phyloP scores from a whole-genome alignment of 2,888 invertebrate genomes.

The Scaptomyza parva region DNA sequence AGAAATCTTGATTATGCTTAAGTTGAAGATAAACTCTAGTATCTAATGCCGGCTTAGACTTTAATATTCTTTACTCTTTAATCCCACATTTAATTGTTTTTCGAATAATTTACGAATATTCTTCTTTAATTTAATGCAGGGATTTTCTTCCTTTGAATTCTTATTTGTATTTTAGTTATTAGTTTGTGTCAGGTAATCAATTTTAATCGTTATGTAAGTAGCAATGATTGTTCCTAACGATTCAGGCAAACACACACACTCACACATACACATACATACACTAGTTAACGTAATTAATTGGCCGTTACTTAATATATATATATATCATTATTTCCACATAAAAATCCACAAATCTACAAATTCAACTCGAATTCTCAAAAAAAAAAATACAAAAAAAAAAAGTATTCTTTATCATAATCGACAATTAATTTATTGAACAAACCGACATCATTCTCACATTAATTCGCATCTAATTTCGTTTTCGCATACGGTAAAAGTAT shows the following conservation, averaged over 20 bases:
- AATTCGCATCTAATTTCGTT: constrained; percentile 4
- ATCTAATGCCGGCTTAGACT: constrained; percentile 82
- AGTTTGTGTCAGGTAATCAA: constrained; percentile 45
- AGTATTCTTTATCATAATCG: constrained; percentile 54
- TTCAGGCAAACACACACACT: constrained; percentile 59
- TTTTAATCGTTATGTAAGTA: constrained; percentile 57
- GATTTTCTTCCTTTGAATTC: constrained; percentile 13
- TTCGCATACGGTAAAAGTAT: constrained; percentile 50
- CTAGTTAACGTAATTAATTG: constrained; percentile 76
- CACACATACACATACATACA: constrained; percentile 5
- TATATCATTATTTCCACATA: constrained; percentile 6
- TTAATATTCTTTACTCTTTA: constrained; percentile 47
- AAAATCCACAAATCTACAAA: constrained; percentile 26
- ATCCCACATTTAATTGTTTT: neutral
- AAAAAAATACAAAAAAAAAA: constrained; percentile 3
- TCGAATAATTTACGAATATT: constrained; percentile 54
- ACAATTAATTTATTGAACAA: constrained; percentile 63
- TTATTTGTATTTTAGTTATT: constrained; percentile 27
- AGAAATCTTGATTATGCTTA: constrained; percentile 33
- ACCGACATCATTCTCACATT: constrained; percentile 23
- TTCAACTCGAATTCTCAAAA: constrained; percentile 38
- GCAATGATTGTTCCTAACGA: constrained; percentile 76
- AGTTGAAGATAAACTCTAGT: constrained; percentile 53
- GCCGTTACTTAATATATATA: constrained; percentile 75
- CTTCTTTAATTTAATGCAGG: constrained; percentile 21